These are phyloP conservation scores for Steinernema scapterisci DNA, from an alignment of 2,888 invertebrate species.

Conservation along the genomic window DNA sequence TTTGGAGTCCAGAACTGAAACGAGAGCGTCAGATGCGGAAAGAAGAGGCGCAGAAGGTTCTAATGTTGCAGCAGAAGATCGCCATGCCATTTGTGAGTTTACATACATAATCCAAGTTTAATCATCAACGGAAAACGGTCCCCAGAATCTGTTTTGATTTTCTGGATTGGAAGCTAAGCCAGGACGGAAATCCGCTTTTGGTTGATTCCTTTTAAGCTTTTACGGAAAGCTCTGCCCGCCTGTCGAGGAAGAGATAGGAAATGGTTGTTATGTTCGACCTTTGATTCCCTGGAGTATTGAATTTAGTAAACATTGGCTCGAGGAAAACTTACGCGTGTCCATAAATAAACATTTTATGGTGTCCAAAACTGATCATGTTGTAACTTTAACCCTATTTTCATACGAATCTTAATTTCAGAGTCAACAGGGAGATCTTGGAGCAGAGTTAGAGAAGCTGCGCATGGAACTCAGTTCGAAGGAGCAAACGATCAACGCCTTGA, in stretches of 20 bases:
- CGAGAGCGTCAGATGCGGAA: conserved; percentile 93
- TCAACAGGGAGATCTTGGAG: conserved; percentile 68
- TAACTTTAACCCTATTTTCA: too few species aligned
- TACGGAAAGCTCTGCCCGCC: neutral
- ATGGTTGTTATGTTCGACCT: too few species aligned
- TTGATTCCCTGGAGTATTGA: too few species aligned
- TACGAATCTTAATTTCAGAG: neutral
- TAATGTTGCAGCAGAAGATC: conserved; percentile 45
- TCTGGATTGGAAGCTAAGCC: conserved; percentile 1
- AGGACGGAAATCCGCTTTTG: too few species aligned
- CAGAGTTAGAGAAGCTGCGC: conserved; percentile 68
- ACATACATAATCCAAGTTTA: too few species aligned
- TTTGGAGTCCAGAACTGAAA: conserved; percentile 99
- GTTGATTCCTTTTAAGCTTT: conserved; percentile 22
- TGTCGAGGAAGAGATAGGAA: conserved; percentile 45
- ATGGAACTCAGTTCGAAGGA: conserved; percentile 70
- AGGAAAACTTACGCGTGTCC: too few species aligned
- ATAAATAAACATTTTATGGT: too few species aligned
- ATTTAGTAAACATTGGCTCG: too few species aligned
- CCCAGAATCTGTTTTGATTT: neutral
- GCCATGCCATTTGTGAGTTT: conserved; percentile 42
- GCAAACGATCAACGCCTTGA: conserved; percentile 43
- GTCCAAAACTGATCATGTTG: too few species aligned
- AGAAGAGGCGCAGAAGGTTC: conserved; percentile 80
- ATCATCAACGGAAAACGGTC: too few species aligned